Base-by-base conservation (phyloP, 2,113 vertebrate genomes). In the Pongo abelii region DNA sequence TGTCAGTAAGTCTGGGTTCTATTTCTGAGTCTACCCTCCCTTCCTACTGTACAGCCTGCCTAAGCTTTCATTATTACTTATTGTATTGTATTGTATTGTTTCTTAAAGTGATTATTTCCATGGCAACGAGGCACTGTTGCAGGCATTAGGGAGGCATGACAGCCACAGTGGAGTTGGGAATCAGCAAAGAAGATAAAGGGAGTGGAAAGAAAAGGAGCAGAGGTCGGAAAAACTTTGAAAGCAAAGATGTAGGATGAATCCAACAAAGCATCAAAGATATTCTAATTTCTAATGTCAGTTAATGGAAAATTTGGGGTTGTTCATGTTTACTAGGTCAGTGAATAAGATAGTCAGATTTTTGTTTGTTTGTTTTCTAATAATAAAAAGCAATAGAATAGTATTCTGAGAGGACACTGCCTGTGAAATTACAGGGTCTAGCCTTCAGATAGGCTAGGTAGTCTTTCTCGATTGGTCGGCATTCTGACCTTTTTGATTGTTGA, bases 81-180 rank as follows among this genome's bases (percentile, higher is more conserved):
- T 94, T 97, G 93, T 98, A 97, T 97, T 97, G 93, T 95, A 91
- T 79, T 96, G 94, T 96, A 96, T 97, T 97, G 93, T 97, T 98
- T 98, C 97, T 97, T 91, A 94, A 97, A 98, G 96, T 96, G 96
- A 94, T 97, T 97, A 96, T 97, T 97, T 96, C 97, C 96, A 98
- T 98, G 95, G 97, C 96, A 98, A 98, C 96, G 0, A 94, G 91
- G 95, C 94, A 93, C 69, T 43, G 11, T 98, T 97, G 90, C 96
- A 98, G 87, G 88, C 96, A 96, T 96, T 43, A 79, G 93, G 95
- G 93, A 95, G 61, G 50, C 43, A 50, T 89, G 94, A 87, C 95
- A 97, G 95, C 79, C 94, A 79, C 81, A 27, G 22, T 78, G 79
- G 91, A 96, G 79, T 38, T 95, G 69, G 61, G 70, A 93, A 93